Conservation (phyloP, 2,888 invertebrate genomes). For the Brenthis ino region DNA sequence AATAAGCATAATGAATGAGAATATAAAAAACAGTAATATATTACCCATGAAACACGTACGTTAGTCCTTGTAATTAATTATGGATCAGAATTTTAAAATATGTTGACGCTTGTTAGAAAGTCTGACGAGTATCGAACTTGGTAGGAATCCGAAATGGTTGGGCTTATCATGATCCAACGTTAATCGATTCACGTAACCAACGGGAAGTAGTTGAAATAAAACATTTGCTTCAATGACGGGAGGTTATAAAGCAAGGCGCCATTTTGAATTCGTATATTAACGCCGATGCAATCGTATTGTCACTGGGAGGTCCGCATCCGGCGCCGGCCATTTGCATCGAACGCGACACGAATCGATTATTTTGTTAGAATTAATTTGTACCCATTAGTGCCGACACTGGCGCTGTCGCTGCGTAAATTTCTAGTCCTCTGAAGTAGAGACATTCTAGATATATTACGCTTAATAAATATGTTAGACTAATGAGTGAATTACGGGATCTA, state of each 20-base stretch:
- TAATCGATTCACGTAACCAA: conserved; percentile 67
- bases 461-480: neutral
- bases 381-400: conserved; percentile 43
- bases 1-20: no score
- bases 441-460: conserved; percentile 1
- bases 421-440: conserved; percentile 8
- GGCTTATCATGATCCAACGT: conserved; percentile 46
- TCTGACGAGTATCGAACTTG: neutral
- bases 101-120: neutral
- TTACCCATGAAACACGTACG: no score
- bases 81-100: neutral
- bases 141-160: conserved; percentile 21
- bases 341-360: conserved; percentile 73
- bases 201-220: conserved; percentile 60
- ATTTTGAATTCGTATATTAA: conserved; percentile 72
- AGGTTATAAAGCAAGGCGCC: conserved; percentile 71
- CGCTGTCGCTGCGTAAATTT: conserved; percentile 14
- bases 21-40: no score
- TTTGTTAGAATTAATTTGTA: conserved; percentile 50
- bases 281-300: conserved; percentile 66
- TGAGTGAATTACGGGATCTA: neutral
- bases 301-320: conserved; percentile 78
- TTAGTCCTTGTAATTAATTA: neutral
- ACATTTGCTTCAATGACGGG: conserved; percentile 46
- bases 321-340: conserved; percentile 79